Percentiles rank a stretch among this genome's conserved stretches.
Evolutionary conservation across 2,888 invertebrate genomes (phyloP).

Genomic region (Coremacera marginata): DNA sequence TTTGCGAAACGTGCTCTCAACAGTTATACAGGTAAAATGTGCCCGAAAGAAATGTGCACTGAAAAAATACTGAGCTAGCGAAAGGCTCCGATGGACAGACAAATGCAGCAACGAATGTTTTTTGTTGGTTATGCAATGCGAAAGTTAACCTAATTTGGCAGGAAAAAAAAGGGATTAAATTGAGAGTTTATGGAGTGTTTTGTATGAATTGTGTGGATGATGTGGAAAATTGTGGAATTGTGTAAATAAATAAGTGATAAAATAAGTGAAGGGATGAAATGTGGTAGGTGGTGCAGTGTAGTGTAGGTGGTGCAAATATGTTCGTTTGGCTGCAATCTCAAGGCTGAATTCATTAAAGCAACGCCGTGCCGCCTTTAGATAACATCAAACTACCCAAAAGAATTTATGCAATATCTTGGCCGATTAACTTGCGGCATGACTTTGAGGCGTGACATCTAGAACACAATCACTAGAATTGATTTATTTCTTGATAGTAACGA

Average conservation of each 20-base stretch:
- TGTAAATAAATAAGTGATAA: neutral
- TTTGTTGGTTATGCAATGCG: conserved; percentile 61
- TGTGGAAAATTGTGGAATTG: neutral
- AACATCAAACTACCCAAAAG: neutral
- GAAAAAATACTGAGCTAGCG: conserved; percentile 24
- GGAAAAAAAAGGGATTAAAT: neutral
- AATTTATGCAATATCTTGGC: neutral
- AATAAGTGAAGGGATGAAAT: neutral
- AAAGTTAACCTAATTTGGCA: conserved; percentile 44
- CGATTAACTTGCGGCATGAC: neutral
- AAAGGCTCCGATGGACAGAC: conserved; percentile 21
- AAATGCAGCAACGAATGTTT: conserved; percentile 23
- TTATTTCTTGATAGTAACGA: too few species aligned
- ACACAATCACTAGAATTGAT: too few species aligned
- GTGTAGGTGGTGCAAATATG: neutral
- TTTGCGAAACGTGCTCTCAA: conserved; percentile 55
- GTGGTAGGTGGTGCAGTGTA: neutral
- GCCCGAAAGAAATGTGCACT: conserved; percentile 9
- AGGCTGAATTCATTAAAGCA: too few species aligned
- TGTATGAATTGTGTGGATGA: neutral
- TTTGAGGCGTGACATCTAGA: neutral
- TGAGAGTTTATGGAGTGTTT: neutral
- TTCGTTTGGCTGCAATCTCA: neutral
- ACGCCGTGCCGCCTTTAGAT: neutral
- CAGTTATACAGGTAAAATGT: conserved; percentile 58